Evolutionary conservation across 1,140 invertebrate species (phyloP).

Genomic region (Rhopalosiphum maidis): DNA sequence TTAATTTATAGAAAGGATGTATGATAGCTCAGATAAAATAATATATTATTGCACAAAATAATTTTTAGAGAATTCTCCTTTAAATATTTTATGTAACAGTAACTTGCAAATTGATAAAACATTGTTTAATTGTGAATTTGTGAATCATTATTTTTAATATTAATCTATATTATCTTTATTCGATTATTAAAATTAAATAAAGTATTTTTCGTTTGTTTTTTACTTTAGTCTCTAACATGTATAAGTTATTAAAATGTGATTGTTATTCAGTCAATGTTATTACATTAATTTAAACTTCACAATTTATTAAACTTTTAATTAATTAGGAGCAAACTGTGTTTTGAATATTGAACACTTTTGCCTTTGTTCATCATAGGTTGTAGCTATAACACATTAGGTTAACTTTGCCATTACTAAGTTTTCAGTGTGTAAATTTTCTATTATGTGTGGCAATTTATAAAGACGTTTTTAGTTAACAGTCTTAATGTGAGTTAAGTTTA

Average conservation of each 20-base stretch:
- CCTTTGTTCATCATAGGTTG: background rate
- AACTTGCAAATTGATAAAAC: background rate
- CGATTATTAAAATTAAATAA: background rate
- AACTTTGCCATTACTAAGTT: conserved; percentile 15
- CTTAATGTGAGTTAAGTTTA: background rate
- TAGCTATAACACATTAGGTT: background rate
- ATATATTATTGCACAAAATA: background rate
- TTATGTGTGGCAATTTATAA: background rate
- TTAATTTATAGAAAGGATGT: background rate
- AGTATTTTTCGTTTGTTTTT: background rate
- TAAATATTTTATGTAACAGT: background rate
- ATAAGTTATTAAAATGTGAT: background rate
- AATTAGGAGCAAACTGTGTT: background rate
- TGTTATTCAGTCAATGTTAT: background rate
- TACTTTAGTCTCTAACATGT: background rate
- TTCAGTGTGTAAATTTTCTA: background rate
- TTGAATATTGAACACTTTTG: conserved; percentile 11
- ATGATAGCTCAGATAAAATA: background rate
- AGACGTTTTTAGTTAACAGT: background rate
- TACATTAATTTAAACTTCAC: background rate
- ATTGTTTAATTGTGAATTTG: background rate
- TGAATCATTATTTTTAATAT: background rate
- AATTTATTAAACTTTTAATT: conserved; percentile 26
- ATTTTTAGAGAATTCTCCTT: background rate
- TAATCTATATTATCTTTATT: background rate